Conservation (phyloP, 2,888 invertebrate genomes). For the Eustalomyia histrio region DNA sequence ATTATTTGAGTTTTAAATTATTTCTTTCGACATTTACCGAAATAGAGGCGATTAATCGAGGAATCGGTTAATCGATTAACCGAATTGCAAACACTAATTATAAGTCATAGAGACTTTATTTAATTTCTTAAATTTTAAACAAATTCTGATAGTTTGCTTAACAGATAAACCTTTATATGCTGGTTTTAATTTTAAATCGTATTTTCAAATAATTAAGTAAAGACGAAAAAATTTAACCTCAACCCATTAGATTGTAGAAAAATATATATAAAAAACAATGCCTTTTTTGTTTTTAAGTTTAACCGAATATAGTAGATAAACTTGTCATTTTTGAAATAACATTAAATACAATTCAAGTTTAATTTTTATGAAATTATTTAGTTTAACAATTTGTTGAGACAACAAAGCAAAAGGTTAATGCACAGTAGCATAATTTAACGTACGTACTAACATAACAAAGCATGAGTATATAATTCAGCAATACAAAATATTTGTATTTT, state of each 20-base stretch:
- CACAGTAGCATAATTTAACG: conserved; percentile 3
- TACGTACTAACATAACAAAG: neutral
- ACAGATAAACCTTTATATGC: too few species aligned
- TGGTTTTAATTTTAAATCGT: too few species aligned
- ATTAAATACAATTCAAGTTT: conserved; percentile 44
- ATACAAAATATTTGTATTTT: neutral
- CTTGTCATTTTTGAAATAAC: conserved; percentile 43
- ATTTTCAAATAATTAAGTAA: conserved; percentile 17
- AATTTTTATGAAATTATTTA: conserved; percentile 23
- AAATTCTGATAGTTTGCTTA: too few species aligned
- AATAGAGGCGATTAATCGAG: too few species aligned
- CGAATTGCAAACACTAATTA: too few species aligned
- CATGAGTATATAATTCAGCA: neutral
- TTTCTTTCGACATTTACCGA: too few species aligned
- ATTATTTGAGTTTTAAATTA: too few species aligned
- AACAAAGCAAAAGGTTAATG: conserved; percentile 46
- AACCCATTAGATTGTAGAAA: conserved; percentile 16
- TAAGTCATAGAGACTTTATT: too few species aligned
- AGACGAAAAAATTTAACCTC: conserved; percentile 31
- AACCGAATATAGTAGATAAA: conserved; percentile 35
- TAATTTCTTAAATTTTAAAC: too few species aligned
- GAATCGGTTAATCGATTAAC: too few species aligned
- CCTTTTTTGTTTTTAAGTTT: conserved; percentile 42
- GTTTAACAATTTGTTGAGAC: conserved; percentile 22
- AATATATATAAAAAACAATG: conserved; percentile 34